Evolutionary conservation across 2,797 vertebrate species (phyloP).

Genomic region (Anolis apletophallus): DNA sequence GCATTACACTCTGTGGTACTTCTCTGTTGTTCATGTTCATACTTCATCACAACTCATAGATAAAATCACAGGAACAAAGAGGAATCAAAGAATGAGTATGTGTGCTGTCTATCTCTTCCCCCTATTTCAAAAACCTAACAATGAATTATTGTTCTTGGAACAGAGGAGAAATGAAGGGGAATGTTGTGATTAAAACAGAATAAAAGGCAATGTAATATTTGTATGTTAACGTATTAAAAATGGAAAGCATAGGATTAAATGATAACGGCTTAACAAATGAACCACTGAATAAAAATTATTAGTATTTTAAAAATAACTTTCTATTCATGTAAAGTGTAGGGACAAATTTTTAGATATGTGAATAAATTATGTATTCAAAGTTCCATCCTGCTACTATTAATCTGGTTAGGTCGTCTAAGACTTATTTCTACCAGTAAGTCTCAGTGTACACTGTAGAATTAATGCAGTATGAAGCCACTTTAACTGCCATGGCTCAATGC

Average conservation of each 20-base stretch:
- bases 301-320: background rate
- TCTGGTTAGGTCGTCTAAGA: background rate
- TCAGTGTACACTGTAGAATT: background rate
- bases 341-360: background rate
- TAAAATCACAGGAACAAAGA: background rate
- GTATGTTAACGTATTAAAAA: slow-evolving; percentile 7
- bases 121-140: slow-evolving; percentile 28
- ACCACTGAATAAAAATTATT: background rate
- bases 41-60: background rate
- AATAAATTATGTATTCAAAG: background rate
- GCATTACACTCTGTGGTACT: background rate
- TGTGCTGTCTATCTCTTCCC: background rate
- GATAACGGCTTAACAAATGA: background rate
- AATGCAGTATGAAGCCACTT: too few relatives aligned
- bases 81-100: background rate
- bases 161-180: slow-evolving; percentile 24
- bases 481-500: too few relatives aligned
- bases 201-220: slow-evolving; percentile 21
- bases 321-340: background rate
- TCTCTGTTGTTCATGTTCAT: background rate
- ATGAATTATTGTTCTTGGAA: slow-evolving; percentile 36
- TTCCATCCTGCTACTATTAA: background rate
- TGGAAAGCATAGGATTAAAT: slow-evolving; percentile 18
- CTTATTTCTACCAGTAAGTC: background rate
- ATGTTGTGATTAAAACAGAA: slow-evolving; percentile 28